A percentile compares a stretch with the other conserved stretches of the same genome.
phyloP scores from a whole-genome alignment of 2,113 vertebrate species.

The Oryctolagus cuniculus region mOryCun1.1 NC_091437.1:28612001-28612500 shows the following conservation, averaged over 20 bases:
- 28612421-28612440: neutral
- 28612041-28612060: neutral
- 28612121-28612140: neutral
- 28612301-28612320: neutral
- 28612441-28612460: slow-evolving; percentile 5
- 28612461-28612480: neutral
- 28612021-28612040: neutral
- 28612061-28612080: neutral
- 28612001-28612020: slow-evolving; percentile 27
- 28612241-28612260: slow-evolving; percentile 25
- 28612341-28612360: neutral
- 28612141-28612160: neutral
- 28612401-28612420: slow-evolving; percentile 5
- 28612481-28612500: neutral
- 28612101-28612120: neutral
- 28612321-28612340: neutral
- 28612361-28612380: slow-evolving; percentile 36
- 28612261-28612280: neutral
- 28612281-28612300: neutral
- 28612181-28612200: neutral
- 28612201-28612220: neutral
- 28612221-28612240: neutral
- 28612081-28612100: neutral
- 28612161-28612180: neutral
- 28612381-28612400: slow-evolving; percentile 39